Evolutionary conservation across 2,797 vertebrate genomes (phyloP).

Genomic region (Mareca strepera): DNA sequence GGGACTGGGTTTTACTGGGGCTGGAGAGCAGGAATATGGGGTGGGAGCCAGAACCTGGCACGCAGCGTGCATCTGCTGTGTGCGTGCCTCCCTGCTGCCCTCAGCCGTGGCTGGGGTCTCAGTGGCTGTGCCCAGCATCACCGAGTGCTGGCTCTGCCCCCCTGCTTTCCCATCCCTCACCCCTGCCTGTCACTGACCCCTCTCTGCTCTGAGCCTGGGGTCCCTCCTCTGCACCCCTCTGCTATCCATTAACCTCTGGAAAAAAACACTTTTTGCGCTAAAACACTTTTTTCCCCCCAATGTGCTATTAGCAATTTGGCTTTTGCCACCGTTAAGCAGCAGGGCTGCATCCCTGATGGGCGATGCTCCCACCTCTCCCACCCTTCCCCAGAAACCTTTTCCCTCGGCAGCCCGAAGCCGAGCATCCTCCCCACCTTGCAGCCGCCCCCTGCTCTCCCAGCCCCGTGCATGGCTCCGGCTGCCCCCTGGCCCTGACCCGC

Average conservation of each 20-base stretch:
- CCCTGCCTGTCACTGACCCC: neutral
- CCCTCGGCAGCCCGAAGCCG: neutral
- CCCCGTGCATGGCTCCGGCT: neutral
- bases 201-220: neutral
- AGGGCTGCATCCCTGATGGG: neutral
- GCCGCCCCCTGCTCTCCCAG: neutral
- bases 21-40: neutral
- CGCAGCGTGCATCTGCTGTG: fast-evolving
- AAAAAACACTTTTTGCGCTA: neutral
- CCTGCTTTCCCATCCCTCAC: neutral
- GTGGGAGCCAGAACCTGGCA: neutral
- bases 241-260: neutral
- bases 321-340: neutral
- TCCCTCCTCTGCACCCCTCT: neutral
- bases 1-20: neutral
- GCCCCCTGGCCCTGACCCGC: neutral
- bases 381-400: neutral
- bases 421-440: neutral
- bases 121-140: neutral
- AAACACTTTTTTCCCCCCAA: neutral
- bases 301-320: neutral
- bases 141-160: neutral
- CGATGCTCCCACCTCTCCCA: neutral
- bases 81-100: neutral
- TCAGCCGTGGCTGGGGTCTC: neutral